Conservation (phyloP, 2,888 invertebrate species). For the Baronia brevicornis region DNA sequence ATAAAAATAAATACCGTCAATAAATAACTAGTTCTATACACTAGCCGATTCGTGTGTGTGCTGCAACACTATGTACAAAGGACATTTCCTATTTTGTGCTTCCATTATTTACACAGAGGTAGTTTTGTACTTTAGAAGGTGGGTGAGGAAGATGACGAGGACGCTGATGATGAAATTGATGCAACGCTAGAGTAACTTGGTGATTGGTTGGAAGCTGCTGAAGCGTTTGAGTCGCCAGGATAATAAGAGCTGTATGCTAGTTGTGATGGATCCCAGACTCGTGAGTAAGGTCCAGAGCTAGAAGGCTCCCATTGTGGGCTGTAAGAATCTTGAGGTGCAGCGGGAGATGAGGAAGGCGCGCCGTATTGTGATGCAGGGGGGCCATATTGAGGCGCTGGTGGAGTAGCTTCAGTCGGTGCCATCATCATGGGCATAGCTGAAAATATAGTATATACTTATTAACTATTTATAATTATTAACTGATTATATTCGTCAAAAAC, state of each 20-base stretch:
- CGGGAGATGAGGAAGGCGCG: conserved; percentile 61
- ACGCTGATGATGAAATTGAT: conserved; percentile 54
- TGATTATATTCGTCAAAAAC: background rate
- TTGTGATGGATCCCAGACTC: conserved; percentile 84
- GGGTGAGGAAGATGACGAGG: conserved; percentile 38
- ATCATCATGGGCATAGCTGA: conserved; percentile 85
- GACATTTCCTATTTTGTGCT: conserved; percentile 14
- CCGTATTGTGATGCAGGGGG: conserved; percentile 78
- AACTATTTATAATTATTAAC: background rate
- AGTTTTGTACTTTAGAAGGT: conserved; percentile 38
- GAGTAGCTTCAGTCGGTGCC: conserved; percentile 66
- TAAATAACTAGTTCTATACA: conserved; percentile 59
- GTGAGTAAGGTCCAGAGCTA: conserved; percentile 84
- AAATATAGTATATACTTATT: conserved; percentile 18
- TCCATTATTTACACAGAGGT: conserved; percentile 44
- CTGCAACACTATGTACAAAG: conserved; percentile 26
- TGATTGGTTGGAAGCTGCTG: conserved; percentile 73
- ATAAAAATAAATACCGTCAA: conserved; percentile 67
- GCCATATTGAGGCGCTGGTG: conserved; percentile 80
- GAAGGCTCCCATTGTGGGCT: conserved; percentile 82
- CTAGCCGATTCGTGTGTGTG: conserved; percentile 53
- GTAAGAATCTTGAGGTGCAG: conserved; percentile 82
- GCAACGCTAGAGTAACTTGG: conserved; percentile 67
- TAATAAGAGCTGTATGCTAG: conserved; percentile 83
- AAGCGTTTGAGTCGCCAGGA: conserved; percentile 77